Percentiles rank a stretch among this genome's conserved stretches.
Evolutionary conservation across 1,140 invertebrate species (phyloP).

Genomic region (Anastrepha obliqua): DNA sequence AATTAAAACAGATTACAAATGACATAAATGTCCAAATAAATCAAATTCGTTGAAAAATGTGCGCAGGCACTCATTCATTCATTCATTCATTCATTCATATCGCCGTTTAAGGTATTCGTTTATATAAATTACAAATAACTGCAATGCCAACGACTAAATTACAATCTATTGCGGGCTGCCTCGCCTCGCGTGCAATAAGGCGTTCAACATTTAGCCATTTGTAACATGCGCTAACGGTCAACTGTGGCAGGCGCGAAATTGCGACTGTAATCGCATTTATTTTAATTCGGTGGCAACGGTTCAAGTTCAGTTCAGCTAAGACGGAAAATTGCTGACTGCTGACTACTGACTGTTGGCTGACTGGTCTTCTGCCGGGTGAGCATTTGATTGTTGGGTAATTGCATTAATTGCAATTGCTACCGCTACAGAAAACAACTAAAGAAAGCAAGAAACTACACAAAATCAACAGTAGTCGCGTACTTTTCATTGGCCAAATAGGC

Average conservation of each 20-base stretch:
- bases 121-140: slow-evolving; percentile 1
- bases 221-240: slow-evolving; percentile 49
- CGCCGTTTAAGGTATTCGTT: background rate
- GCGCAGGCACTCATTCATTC: slow-evolving; percentile 19
- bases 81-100: slow-evolving; percentile 13
- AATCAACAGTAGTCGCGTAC: slow-evolving; percentile 26
- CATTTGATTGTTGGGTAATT: slow-evolving; percentile 51
- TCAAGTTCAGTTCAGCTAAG: slow-evolving; percentile 11
- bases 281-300: slow-evolving; percentile 43
- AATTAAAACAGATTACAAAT: slow-evolving; percentile 35
- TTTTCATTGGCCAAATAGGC: slow-evolving; percentile 16
- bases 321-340: slow-evolving; percentile 37
- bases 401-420: slow-evolving; percentile 38
- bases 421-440: background rate
- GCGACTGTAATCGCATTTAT: slow-evolving; percentile 39
- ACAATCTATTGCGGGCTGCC: background rate
- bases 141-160: slow-evolving; percentile 44
- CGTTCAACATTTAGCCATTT: slow-evolving; percentile 18
- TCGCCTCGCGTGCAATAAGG: slow-evolving; percentile 7
- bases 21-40: slow-evolving; percentile 49
- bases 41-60: slow-evolving; percentile 38
- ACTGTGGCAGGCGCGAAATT: slow-evolving; percentile 50
- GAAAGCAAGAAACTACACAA: background rate
- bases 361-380: slow-evolving; percentile 25
- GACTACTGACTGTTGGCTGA: slow-evolving; percentile 9